These are phyloP conservation scores for Cyanoderma ruficeps DNA, from an alignment of 2,113 vertebrate genomes.

Conservation along the genomic window DNA sequence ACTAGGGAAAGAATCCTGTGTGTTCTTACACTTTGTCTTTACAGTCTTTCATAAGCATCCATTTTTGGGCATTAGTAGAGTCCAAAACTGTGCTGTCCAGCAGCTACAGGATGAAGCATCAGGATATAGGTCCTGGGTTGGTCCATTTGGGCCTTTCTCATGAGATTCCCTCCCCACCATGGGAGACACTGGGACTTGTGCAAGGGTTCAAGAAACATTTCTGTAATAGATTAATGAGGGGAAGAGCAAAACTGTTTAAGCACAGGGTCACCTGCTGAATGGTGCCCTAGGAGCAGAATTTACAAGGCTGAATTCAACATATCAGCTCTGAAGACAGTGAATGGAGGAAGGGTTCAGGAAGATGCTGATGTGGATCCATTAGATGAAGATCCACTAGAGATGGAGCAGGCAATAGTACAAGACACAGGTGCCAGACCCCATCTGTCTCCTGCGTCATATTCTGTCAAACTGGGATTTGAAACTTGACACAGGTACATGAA, in stretches of 20 bases:
- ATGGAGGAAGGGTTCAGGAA: background rate
- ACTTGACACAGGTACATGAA: background rate
- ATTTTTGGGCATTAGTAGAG: background rate
- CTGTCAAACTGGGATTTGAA: background rate
- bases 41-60: background rate
- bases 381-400: background rate
- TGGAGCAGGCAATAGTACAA: background rate
- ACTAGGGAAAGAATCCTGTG: background rate
- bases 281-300: background rate
- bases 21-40: background rate
- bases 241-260: background rate
- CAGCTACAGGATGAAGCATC: background rate
- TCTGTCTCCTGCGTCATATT: background rate
- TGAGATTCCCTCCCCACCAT: background rate
- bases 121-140: background rate
- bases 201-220: background rate
- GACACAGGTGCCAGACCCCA: rapidly evolving
- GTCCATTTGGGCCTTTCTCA: background rate
- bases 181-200: background rate
- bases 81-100: background rate
- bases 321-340: background rate
- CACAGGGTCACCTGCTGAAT: background rate
- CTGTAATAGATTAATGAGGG: background rate
- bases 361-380: background rate
- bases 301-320: background rate